Conservation (phyloP, 2,888 invertebrate genomes). For the Hirtodrosophila cameraria region DNA sequence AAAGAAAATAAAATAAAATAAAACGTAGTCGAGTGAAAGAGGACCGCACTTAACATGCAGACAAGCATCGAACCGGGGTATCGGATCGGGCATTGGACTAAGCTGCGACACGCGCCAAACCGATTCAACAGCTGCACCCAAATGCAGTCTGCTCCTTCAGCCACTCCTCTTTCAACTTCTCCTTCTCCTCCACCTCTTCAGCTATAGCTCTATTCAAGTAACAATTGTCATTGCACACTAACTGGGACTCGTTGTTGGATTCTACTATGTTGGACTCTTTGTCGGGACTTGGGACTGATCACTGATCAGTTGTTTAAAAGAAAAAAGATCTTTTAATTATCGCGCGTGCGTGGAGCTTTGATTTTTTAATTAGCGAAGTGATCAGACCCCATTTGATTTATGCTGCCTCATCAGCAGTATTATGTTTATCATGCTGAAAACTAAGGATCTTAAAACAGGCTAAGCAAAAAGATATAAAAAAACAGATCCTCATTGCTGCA, state of each 20-base stretch:
- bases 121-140: slow-evolving; percentile 76
- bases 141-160: slow-evolving; percentile 49
- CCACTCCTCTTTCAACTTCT: slow-evolving; percentile 6
- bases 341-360: slow-evolving; percentile 25
- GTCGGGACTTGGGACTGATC: background rate
- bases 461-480: background rate
- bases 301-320: slow-evolving; percentile 20
- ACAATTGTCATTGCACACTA: slow-evolving; percentile 45
- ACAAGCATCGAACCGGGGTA: slow-evolving; percentile 1
- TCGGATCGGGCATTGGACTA: slow-evolving; percentile 3
- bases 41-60: slow-evolving; percentile 18
- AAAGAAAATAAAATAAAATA: slow-evolving; percentile 16
- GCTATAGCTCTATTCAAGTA: slow-evolving; percentile 19
- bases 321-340: slow-evolving; percentile 47
- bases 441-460: slow-evolving; percentile 6
- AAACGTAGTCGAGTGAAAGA: slow-evolving; percentile 17
- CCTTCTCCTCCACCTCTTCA: background rate
- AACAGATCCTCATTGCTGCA: slow-evolving; percentile 15
- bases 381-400: slow-evolving; percentile 37
- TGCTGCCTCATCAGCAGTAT: slow-evolving; percentile 43
- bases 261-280: too few relatives aligned
- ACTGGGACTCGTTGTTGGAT: background rate
- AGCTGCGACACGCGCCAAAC: slow-evolving; percentile 66
- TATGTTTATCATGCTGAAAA: background rate
- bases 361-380: slow-evolving; percentile 45